phyloP scores from a whole-genome alignment of 2,888 invertebrate genomes.

The Cheilosia urbana region DNA sequence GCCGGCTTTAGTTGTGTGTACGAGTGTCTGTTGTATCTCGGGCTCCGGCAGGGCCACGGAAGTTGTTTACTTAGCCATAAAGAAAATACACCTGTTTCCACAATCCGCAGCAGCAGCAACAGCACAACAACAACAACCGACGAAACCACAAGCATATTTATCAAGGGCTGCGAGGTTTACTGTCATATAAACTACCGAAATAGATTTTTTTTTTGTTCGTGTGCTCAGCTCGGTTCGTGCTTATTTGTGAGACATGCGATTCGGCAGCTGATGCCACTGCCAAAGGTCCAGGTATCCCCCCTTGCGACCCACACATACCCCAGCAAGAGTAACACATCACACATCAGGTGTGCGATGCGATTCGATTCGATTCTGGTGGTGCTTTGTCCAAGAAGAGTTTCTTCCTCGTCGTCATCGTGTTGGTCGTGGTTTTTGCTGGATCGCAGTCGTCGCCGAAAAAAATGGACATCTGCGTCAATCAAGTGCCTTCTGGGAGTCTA shows the following conservation, averaged over 20 bases:
- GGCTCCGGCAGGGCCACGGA: conserved; percentile 58
- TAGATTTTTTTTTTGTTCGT: conserved; percentile 51
- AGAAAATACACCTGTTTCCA: conserved; percentile 73
- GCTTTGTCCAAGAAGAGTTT: conserved; percentile 20
- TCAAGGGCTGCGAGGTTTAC: conserved; percentile 72
- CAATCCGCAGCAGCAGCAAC: conserved; percentile 10
- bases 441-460: conserved; percentile 53
- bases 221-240: conserved; percentile 20
- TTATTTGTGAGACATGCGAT: conserved; percentile 69
- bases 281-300: conserved; percentile 35
- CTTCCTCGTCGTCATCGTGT: background rate
- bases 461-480: conserved; percentile 73
- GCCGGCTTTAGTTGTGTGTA: background rate
- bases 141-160: conserved; percentile 59
- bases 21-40: background rate
- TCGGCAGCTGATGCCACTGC: conserved; percentile 67
- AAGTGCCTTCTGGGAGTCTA: conserved; percentile 71
- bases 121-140: conserved; percentile 13
- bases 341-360: conserved; percentile 73
- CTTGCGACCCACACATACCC: conserved; percentile 12
- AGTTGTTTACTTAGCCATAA: conserved; percentile 68
- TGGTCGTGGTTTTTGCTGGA: conserved; percentile 4
- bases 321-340: conserved; percentile 54
- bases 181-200: conserved; percentile 71
- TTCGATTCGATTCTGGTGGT: conserved; percentile 48